phyloP scores from a whole-genome alignment of 2,797 vertebrate species.

The Heliangelus exortis region DNA sequence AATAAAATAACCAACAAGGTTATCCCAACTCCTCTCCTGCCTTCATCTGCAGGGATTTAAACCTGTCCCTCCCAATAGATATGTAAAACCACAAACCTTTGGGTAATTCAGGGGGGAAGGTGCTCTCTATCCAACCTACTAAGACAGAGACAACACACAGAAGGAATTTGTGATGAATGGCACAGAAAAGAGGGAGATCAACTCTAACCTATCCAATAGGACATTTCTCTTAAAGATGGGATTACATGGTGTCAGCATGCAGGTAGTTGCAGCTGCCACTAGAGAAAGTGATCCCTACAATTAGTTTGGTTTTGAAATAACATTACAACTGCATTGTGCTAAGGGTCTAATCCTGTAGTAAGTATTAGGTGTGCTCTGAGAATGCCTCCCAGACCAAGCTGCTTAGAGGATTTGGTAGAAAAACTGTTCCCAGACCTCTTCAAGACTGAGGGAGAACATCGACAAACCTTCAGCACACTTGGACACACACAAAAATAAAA shows the following conservation, averaged over 20 bases:
- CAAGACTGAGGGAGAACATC: background rate
- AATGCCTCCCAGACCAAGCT: slow-evolving; percentile 6
- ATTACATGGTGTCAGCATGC: background rate
- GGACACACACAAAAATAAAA: background rate
- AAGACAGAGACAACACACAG: background rate
- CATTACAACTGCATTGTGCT: background rate
- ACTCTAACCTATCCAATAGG: background rate
- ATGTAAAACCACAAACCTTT: background rate
- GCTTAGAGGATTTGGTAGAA: slow-evolving; percentile 29
- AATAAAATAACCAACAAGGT: background rate
- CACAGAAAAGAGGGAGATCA: background rate
- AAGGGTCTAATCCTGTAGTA: background rate
- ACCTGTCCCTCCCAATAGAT: background rate
- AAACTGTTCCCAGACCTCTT: background rate
- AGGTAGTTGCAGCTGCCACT: background rate
- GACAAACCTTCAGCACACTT: background rate
- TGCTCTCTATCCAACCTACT: background rate
- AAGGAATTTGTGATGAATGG: background rate
- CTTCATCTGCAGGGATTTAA: background rate
- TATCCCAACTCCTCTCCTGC: background rate
- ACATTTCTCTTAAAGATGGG: background rate
- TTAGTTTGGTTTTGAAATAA: background rate
- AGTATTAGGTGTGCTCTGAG: background rate
- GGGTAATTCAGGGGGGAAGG: background rate
- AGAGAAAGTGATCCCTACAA: background rate